Evolutionary conservation across 1,140 invertebrate species (phyloP).

Genomic region (Anoplophora glabripennis): DNA sequence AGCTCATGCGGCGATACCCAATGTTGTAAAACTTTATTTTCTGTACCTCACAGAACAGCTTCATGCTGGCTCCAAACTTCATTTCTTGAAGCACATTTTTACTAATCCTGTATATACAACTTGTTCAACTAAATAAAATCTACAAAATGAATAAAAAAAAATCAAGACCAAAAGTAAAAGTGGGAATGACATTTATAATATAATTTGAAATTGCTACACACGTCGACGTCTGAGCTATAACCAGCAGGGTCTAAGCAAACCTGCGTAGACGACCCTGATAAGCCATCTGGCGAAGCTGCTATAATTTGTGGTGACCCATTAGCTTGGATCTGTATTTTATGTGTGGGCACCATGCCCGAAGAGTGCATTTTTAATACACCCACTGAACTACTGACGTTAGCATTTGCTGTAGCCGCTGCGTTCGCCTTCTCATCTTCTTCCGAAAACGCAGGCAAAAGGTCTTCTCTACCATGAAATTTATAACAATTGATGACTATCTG

Average conservation of each 20-base stretch:
- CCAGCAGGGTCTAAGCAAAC: slow-evolving; percentile 70
- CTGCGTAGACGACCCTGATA: slow-evolving; percentile 62
- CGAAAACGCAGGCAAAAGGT: slow-evolving; percentile 89
- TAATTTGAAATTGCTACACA: slow-evolving; percentile 51
- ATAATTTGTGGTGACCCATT: slow-evolving; percentile 54
- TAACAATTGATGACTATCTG: slow-evolving; percentile 99
- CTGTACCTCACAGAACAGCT: too few species aligned
- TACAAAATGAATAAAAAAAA: neutral
- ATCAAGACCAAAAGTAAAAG: slow-evolving; percentile 13
- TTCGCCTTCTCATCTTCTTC: slow-evolving; percentile 83
- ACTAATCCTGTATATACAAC: too few species aligned
- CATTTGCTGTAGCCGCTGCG: slow-evolving; percentile 51
- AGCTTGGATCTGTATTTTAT: slow-evolving; percentile 54
- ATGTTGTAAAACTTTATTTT: too few species aligned
- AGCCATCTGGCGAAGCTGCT: slow-evolving; percentile 57
- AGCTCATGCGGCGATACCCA: too few species aligned
- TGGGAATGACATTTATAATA: neutral
- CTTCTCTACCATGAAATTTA: slow-evolving; percentile 95
- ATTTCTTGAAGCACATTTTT: too few species aligned
- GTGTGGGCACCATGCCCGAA: slow-evolving; percentile 51
- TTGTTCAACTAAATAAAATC: neutral
- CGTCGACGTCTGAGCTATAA: slow-evolving; percentile 62
- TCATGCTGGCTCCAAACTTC: too few species aligned
- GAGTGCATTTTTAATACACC: slow-evolving; percentile 63
- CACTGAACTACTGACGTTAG: slow-evolving; percentile 55